Base-by-base conservation (phyloP, 2,888 invertebrate species). In the Argyresthia albistria region DNA sequence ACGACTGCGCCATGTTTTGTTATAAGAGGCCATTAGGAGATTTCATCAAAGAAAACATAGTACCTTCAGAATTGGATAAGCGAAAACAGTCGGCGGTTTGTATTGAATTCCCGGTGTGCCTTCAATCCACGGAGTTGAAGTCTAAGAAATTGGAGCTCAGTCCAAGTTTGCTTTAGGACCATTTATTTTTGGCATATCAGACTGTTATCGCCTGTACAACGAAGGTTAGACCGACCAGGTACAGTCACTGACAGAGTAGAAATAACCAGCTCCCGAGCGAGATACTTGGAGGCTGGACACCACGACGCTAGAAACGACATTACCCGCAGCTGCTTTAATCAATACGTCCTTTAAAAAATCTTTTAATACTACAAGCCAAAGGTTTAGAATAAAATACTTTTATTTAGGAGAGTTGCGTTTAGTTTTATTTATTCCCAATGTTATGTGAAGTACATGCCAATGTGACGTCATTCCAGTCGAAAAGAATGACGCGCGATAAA, bases 251-350 rank as follows among this genome's bases (percentile, higher is more conserved):
- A 60, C 61, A 70, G 73, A 76, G 73, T 74, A 71, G 70, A 58
- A 58, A 66, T 65, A 67, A 63, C 68, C 70, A 67, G 66, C 68
- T 25, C 25, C 39, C 39, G 39, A 42, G n/a, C 10, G 66, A 76
- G 80, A 83, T 84, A 84, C 84, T 84, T 84, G 84, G 84, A 84
- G 83, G 79, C 76, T 76, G 82, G 77, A 67, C 11, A 16, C 35
- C 11, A 12, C 11, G 37, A 11, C 25, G 51, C 43, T 43, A 15
- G 37, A 49, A 25, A 25, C 35, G 11, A 8, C 8, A 14, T 47
- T 35, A 77, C 81, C 80, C 81, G 80, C 80, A 80, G 39, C 39
- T 8, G 39, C 39, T 39, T 39, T 39, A 39, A 2, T 69, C 66
- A 65, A 69, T 66, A 68, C 67, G 62, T 67, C 53, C 52, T 55